A percentile compares a stretch with the other conserved stretches of the same genome.
These are phyloP conservation scores for Aplysia californica DNA, from an alignment of 1,140 invertebrate genomes.

Conservation along the genomic window DNA sequence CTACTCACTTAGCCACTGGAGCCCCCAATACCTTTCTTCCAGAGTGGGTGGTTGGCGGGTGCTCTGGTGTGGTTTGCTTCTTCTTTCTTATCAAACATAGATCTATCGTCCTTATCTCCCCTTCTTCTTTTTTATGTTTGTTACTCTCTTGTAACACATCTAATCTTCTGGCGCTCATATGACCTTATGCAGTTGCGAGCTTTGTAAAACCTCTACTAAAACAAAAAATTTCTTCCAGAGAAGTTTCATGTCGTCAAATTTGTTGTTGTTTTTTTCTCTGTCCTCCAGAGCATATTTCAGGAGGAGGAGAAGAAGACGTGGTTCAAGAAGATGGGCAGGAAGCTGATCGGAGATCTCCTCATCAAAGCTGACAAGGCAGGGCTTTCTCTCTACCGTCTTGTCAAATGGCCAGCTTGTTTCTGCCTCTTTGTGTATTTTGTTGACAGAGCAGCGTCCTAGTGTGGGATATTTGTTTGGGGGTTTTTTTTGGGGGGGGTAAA, in stretches of 20 bases:
- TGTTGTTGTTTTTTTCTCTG: neutral
- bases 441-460: neutral
- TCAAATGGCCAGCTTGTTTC: too few species aligned
- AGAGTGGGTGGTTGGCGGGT: too few species aligned
- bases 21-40: too few species aligned
- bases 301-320: conserved; percentile 80
- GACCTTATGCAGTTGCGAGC: too few species aligned
- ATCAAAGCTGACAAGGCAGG: conserved; percentile 86
- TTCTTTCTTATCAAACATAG: neutral
- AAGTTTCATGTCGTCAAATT: neutral
- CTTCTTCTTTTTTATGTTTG: too few species aligned
- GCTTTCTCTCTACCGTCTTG: too few species aligned
- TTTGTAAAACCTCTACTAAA: too few species aligned
- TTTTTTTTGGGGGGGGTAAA: too few species aligned
- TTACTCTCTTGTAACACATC: too few species aligned
- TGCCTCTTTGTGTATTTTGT: conserved; percentile 9
- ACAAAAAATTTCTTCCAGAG: neutral
- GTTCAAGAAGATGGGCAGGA: conserved; percentile 87
- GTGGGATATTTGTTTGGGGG: neutral
- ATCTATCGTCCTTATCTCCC: neutral
- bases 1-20: too few species aligned
- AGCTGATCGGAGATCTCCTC: conserved; percentile 88
- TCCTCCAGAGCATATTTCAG: conserved; percentile 76
- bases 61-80: neutral
- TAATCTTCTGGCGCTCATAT: too few species aligned